Percentiles rank a stretch among this genome's conserved stretches.
phyloP scores from a whole-genome alignment of 2,113 vertebrate species.

The Apeltes quadracus region DNA sequence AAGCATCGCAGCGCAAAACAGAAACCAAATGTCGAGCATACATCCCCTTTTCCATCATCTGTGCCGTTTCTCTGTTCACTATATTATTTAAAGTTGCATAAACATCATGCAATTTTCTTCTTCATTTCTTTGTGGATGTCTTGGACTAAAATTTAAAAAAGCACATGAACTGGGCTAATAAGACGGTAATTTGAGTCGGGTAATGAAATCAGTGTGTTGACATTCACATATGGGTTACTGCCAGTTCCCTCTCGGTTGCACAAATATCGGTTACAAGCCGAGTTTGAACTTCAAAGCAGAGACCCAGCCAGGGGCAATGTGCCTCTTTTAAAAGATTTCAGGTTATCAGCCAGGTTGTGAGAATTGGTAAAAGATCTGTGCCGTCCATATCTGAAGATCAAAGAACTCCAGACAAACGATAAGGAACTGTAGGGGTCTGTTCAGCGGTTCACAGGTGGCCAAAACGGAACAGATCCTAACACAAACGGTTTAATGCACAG shows the following conservation, averaged over 20 bases:
- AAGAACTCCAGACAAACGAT: background rate
- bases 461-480: background rate
- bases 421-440: background rate
- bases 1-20: background rate
- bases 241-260: background rate
- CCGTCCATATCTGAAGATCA: background rate
- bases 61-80: background rate
- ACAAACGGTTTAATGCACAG: background rate
- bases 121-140: background rate
- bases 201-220: slow-evolving; percentile 25
- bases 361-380: background rate
- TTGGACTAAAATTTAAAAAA: background rate
- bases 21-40: slow-evolving; percentile 1
- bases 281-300: slow-evolving; percentile 3
- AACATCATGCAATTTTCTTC: background rate
- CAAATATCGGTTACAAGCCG: background rate
- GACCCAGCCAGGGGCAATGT: background rate
- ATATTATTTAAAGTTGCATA: background rate
- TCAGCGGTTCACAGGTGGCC: background rate
- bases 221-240: slow-evolving; percentile 8
- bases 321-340: background rate
- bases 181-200: slow-evolving; percentile 24
- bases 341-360: background rate
- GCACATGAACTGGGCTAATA: background rate
- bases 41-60: background rate